These are phyloP conservation scores for Actinia equina DNA, from an alignment of 64 coral and sea anemone species.

Conservation along the genomic window DNA sequence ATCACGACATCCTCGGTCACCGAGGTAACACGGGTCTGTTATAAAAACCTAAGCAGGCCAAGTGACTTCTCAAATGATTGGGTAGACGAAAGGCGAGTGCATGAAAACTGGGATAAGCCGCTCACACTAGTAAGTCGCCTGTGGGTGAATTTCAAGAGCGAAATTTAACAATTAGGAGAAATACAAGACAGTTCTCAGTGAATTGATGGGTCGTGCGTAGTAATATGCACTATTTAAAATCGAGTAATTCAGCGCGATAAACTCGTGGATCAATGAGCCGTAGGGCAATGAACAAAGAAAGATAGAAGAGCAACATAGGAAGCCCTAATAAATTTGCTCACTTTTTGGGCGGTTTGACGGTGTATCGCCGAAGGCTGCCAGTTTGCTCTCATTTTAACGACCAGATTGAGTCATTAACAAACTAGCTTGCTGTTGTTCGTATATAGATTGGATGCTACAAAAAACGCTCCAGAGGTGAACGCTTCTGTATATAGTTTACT, in stretches of 20 bases:
- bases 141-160: not conserved
- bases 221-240: not conserved
- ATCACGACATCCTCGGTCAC: not conserved
- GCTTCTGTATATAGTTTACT: not conserved
- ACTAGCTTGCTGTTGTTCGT: not conserved
- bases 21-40: not conserved
- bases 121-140: not conserved
- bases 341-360: not conserved
- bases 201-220: not conserved
- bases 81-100: not conserved
- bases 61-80: not conserved
- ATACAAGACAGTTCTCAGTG: not conserved
- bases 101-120: not conserved
- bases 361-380: not conserved
- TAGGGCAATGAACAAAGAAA: not conserved
- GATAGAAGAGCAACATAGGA: not conserved
- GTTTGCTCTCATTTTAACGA: not conserved
- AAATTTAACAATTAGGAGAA: not conserved
- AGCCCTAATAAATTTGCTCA: not conserved
- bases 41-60: not conserved
- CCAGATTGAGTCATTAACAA: not conserved
- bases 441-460: not conserved
- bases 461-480: no score
- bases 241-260: not conserved
- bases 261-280: not conserved